Evolutionary conservation across 1,140 invertebrate species (phyloP).

Genomic region (Lutraria rhynchaena): DNA sequence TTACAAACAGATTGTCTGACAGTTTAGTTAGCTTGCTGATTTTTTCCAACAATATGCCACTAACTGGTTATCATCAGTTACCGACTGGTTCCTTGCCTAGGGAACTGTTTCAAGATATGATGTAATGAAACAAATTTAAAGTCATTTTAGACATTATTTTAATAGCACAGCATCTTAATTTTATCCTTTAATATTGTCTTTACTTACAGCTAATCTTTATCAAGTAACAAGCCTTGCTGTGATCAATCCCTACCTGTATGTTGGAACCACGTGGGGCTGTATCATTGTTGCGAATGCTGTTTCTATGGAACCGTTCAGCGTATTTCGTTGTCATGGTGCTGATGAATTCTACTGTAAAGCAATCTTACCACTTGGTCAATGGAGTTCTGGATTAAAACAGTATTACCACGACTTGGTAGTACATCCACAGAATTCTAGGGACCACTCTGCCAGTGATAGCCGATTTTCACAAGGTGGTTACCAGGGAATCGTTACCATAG

Average conservation of each 20-base stretch:
- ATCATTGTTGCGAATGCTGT: slow-evolving; percentile 73
- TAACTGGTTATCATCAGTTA: no score
- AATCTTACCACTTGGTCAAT: slow-evolving; percentile 63
- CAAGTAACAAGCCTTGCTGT: slow-evolving; percentile 74
- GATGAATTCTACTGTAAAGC: slow-evolving; percentile 74
- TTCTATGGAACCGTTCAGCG: slow-evolving; percentile 65
- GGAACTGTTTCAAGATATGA: no score
- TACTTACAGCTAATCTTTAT: slow-evolving; percentile 62
- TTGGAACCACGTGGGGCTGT: slow-evolving; percentile 76
- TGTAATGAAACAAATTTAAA: no score
- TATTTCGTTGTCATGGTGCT: slow-evolving; percentile 72
- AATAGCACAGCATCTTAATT: no score
- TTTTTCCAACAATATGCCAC: no score
- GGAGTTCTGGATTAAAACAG: not conserved
- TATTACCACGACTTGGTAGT: not conserved
- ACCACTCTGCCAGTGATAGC: not conserved
- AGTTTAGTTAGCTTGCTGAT: no score
- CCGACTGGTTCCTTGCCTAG: no score
- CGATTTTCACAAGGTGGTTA: not conserved
- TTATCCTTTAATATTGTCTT: no score
- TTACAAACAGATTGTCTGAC: no score
- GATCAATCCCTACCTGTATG: slow-evolving; percentile 72
- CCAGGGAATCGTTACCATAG: slow-evolving; percentile 68
- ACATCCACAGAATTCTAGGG: not conserved
- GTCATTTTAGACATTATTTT: no score